Evolutionary conservation across 2,797 vertebrate species (phyloP).

Genomic region (Parauchenoglanis ngamensis): DNA sequence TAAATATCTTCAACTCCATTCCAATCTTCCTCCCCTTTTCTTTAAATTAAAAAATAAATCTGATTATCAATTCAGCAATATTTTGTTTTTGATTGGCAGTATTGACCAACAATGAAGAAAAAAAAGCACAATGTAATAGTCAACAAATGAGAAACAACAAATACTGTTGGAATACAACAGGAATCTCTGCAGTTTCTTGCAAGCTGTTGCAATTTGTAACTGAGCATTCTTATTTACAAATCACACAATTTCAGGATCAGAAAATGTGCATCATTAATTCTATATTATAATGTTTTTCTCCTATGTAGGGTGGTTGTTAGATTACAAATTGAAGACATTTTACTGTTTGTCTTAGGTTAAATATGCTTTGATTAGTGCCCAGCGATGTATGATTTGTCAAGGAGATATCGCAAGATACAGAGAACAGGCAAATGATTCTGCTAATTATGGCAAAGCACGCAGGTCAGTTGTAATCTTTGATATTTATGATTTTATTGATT

Average conservation of each 20-base stretch:
- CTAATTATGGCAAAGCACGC: slow-evolving; percentile 97
- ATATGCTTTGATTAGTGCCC: slow-evolving; percentile 95
- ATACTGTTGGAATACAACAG: background rate
- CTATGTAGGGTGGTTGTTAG: background rate
- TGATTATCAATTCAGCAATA: background rate
- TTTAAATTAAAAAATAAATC: background rate
- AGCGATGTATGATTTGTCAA: slow-evolving; percentile 96
- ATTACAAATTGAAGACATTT: background rate
- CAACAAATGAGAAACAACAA: background rate
- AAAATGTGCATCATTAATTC: background rate
- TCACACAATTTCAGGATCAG: background rate
- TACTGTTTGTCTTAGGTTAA: slow-evolving; percentile 82
- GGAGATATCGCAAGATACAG: slow-evolving; percentile 95
- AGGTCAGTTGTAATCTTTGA: slow-evolving; percentile 73
- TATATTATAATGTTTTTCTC: background rate
- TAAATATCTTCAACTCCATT: slow-evolving; percentile 61
- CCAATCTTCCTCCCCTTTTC: background rate
- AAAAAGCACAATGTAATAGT: background rate
- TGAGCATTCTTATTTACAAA: background rate
- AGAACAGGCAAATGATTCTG: slow-evolving; percentile 91
- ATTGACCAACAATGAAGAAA: background rate
- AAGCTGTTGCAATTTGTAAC: background rate
- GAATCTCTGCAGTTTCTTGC: background rate
- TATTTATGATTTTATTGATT: background rate
- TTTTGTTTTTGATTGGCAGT: background rate